Conservation (phyloP, 2,797 vertebrate genomes). For the Meriones psammophilus region DNA sequence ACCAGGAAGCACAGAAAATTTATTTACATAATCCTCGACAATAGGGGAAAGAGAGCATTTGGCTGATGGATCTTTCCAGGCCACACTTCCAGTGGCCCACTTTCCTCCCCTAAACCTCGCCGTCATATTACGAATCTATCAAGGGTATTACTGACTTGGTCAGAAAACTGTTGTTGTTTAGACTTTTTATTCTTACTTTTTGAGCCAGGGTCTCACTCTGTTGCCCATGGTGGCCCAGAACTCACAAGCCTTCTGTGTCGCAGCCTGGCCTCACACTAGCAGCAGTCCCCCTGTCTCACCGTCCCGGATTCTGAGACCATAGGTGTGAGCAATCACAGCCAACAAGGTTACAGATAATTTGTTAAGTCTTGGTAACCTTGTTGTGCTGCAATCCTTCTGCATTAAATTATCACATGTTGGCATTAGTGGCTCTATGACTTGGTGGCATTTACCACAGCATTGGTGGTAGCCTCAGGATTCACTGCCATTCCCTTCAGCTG, state of each 20-base stretch:
- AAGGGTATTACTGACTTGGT: background rate
- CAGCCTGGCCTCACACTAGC: background rate
- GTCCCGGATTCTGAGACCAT: background rate
- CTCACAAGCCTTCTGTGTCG: background rate
- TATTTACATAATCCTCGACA: background rate
- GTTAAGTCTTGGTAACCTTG: background rate
- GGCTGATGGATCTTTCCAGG: background rate
- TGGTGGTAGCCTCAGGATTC: background rate
- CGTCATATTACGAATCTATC: background rate
- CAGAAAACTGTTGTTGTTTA: background rate
- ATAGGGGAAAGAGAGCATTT: background rate
- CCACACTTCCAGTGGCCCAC: background rate
- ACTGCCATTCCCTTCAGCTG: background rate
- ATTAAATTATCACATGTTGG: slow-evolving; percentile 61
- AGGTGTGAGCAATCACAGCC: background rate
- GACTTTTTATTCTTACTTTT: background rate
- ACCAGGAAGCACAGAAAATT: background rate
- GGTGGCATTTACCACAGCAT: slow-evolving; percentile 45
- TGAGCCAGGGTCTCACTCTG: background rate
- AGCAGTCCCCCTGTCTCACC: background rate
- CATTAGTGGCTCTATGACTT: slow-evolving; percentile 1
- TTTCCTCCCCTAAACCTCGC: background rate
- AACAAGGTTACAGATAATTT: background rate
- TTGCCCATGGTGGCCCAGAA: background rate
- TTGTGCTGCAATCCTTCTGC: slow-evolving; percentile 46